Percentiles rank a stretch among this genome's conserved stretches.
Conservation (phyloP, 2,113 vertebrate species). For the Hemicordylus capensis region DNA sequence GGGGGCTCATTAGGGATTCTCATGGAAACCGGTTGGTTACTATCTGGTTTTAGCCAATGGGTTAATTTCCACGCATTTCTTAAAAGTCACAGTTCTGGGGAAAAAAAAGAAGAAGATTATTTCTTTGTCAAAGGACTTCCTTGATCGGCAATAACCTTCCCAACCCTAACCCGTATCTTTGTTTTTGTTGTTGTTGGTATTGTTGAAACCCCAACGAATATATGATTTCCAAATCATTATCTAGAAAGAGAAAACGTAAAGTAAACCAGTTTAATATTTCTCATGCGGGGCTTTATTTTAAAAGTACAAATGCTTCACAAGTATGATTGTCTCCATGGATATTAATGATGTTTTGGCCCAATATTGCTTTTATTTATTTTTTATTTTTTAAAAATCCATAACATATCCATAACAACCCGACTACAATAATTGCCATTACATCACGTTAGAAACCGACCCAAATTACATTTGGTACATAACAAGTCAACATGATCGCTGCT, state of each 20-base stretch:
- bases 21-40: background rate
- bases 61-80: background rate
- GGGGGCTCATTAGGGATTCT: background rate
- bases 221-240: background rate
- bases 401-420: conserved; percentile 24
- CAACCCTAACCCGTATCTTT: background rate
- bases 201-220: fast-evolving
- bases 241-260: background rate
- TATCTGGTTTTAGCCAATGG: background rate
- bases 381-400: background rate
- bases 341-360: conserved; percentile 9
- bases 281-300: background rate
- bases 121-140: background rate
- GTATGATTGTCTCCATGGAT: background rate
- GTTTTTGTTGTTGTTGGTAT: fast-evolving
- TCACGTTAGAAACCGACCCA: conserved; percentile 40
- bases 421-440: conserved; percentile 45
- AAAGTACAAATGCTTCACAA: background rate
- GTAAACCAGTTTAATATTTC: background rate
- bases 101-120: fast-evolving
- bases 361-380: conserved; percentile 34
- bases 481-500: conserved; percentile 16
- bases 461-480: background rate
- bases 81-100: background rate
- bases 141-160: background rate